phyloP scores from a whole-genome alignment of 2,113 vertebrate genomes.

The Oncorhynchus gorbuscha region DNA sequence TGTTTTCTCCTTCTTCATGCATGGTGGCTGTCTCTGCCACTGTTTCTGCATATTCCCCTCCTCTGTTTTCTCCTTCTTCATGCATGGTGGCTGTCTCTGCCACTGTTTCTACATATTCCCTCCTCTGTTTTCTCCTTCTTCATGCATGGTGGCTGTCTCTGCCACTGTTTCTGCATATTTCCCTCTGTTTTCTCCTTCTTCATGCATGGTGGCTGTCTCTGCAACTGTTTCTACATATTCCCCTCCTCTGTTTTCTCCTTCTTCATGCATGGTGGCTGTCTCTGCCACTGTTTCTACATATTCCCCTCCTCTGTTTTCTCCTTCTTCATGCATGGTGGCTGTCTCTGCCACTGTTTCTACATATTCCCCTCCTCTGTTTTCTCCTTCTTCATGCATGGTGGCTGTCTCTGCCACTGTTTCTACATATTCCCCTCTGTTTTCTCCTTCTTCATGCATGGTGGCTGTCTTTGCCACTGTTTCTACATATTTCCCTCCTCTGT shows the following conservation, averaged over 20 bases:
- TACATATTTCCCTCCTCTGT: constrained; percentile 30
- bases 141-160: constrained; percentile 9
- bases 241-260: constrained; percentile 18
- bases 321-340: constrained; percentile 11
- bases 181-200: constrained; percentile 12
- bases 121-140: constrained; percentile 12
- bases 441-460: constrained; percentile 10
- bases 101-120: constrained; percentile 30
- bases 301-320: constrained; percentile 21
- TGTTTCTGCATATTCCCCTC: constrained; percentile 33
- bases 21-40: constrained; percentile 11
- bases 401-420: constrained; percentile 16
- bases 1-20: constrained; percentile 5
- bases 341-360: constrained; percentile 21
- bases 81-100: constrained; percentile 12
- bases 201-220: constrained; percentile 9
- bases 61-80: constrained; percentile 13
- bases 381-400: constrained; percentile 10
- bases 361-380: constrained; percentile 28
- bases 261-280: constrained; percentile 10
- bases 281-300: constrained; percentile 27
- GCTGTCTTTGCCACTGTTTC: constrained; percentile 15
- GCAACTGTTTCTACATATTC: constrained; percentile 29
- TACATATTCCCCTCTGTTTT: constrained; percentile 24
- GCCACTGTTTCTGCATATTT: constrained; percentile 29